phyloP scores from a whole-genome alignment of 2,113 vertebrate genomes.

The Illadopsis cleaveri region DNA sequence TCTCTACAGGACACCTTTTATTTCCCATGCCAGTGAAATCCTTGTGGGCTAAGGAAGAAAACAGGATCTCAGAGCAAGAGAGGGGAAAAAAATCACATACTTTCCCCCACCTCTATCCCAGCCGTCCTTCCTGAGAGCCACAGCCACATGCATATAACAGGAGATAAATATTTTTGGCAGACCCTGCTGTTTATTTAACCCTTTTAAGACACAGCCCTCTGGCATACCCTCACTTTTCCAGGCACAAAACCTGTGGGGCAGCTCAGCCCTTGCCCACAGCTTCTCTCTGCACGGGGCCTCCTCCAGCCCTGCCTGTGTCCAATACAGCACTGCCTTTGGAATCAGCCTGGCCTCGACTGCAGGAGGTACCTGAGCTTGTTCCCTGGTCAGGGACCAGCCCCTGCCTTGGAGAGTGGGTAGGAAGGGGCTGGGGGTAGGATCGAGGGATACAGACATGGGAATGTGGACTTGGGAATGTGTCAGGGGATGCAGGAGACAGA shows the following conservation, averaged over 20 bases:
- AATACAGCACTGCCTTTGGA: background rate
- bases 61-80: background rate
- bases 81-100: background rate
- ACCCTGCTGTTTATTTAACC: constrained; percentile 48
- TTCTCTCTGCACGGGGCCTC: fast-evolving
- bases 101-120: background rate
- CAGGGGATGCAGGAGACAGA: background rate
- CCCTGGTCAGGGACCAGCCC: background rate
- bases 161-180: constrained; percentile 26
- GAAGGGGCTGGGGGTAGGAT: background rate
- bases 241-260: background rate
- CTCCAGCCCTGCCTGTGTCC: background rate
- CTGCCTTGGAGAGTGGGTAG: background rate
- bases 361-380: background rate
- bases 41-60: background rate
- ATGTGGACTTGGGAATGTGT: fast-evolving
- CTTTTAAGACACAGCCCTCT: background rate
- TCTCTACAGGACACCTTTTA: background rate
- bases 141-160: background rate
- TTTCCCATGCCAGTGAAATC: background rate
- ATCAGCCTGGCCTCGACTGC: background rate
- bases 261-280: background rate
- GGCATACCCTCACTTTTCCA: background rate
- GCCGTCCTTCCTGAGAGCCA: background rate
- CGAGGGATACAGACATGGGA: fast-evolving